Evolutionary conservation across 92 coral and sea anemone genomes (phyloP).

Genomic region (Diadumene lineata): DNA sequence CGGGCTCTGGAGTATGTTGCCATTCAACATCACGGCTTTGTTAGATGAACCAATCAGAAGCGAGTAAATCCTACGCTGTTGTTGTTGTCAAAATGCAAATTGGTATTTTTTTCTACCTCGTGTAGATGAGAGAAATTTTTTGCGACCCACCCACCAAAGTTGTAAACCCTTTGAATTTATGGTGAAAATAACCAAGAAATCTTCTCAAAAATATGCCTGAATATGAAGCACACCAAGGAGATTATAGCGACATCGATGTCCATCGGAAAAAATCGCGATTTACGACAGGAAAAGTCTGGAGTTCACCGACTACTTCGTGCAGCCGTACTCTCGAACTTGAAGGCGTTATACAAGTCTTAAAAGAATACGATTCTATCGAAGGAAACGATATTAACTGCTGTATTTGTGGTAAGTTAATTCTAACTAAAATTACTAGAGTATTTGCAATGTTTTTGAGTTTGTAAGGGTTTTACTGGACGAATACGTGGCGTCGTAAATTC

Average conservation of each 20-base stretch:
- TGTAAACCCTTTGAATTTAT: slow-evolving; percentile 35
- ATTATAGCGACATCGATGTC: slow-evolving; percentile 63
- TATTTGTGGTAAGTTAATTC: slow-evolving; percentile 88
- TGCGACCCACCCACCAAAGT: slow-evolving; percentile 93
- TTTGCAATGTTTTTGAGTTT: slow-evolving; percentile 2
- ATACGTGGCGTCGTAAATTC: slow-evolving; percentile 30
- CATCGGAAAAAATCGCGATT: slow-evolving; percentile 85
- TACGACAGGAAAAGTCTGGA: slow-evolving; percentile 70
- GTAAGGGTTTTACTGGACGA: slow-evolving; percentile 14
- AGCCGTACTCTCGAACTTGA: slow-evolving; percentile 88
- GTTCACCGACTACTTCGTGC: slow-evolving; percentile 56
- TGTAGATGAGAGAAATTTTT: slow-evolving; percentile 75
- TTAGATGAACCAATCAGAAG: slow-evolving; percentile 69
- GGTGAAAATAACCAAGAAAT: slow-evolving; percentile 4
- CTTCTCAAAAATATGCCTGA: slow-evolving; percentile 72
- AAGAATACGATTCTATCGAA: slow-evolving; percentile 92
- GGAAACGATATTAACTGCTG: slow-evolving; percentile 97
- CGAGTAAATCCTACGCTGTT: slow-evolving; percentile 55
- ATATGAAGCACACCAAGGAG: slow-evolving; percentile 60
- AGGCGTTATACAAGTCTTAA: slow-evolving; percentile 96
- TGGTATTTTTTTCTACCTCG: slow-evolving; percentile 90
- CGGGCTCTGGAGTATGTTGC: slow-evolving; percentile 55
- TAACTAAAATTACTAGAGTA: background rate
- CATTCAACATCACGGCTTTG: slow-evolving; percentile 74
- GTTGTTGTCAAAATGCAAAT: slow-evolving; percentile 97